phyloP scores from a whole-genome alignment of 1,140 invertebrate genomes.

The Proales similis region DNA sequence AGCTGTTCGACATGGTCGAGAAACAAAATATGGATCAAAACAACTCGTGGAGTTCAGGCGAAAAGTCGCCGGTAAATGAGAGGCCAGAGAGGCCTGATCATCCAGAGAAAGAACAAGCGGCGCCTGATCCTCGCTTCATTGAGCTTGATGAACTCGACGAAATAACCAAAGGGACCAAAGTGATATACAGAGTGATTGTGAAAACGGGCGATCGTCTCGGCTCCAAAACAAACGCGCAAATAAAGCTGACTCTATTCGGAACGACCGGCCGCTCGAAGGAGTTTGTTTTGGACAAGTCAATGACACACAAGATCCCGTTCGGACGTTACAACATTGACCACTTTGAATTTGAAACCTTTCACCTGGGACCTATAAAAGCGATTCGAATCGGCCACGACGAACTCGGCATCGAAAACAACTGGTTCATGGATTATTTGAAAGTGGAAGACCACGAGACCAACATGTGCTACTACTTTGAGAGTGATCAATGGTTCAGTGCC shows the following conservation, averaged over 20 bases:
- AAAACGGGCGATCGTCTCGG: conserved; percentile 32
- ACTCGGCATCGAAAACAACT: conserved; percentile 28
- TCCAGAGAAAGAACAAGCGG: too few species aligned
- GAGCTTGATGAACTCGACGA: too few species aligned
- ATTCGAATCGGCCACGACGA: conserved; percentile 32
- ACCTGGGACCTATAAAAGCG: conserved; percentile 14
- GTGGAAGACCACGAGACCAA: conserved; percentile 27
- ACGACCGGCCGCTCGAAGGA: conserved; percentile 8
- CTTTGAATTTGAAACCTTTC: conserved; percentile 34
- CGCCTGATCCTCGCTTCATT: too few species aligned
- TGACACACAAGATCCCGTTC: conserved; percentile 6
- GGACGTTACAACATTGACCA: conserved; percentile 1
- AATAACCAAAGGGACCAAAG: too few species aligned
- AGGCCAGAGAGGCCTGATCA: too few species aligned
- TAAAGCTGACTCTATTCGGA: conserved; percentile 17
- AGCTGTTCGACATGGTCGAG: too few species aligned
- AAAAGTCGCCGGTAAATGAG: too few species aligned
- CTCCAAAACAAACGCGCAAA: conserved; percentile 27
- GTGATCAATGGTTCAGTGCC: conserved; percentile 15
- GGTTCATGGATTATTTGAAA: conserved; percentile 36
- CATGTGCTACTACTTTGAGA: conserved; percentile 27
- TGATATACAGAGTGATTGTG: conserved; percentile 1
- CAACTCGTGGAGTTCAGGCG: too few species aligned
- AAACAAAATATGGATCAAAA: too few species aligned
- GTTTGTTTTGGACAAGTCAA: conserved; percentile 1